These are phyloP conservation scores for Boulengeromyrus knoepffleri DNA, from an alignment of 2,113 vertebrate species.

Conservation along the genomic window DNA sequence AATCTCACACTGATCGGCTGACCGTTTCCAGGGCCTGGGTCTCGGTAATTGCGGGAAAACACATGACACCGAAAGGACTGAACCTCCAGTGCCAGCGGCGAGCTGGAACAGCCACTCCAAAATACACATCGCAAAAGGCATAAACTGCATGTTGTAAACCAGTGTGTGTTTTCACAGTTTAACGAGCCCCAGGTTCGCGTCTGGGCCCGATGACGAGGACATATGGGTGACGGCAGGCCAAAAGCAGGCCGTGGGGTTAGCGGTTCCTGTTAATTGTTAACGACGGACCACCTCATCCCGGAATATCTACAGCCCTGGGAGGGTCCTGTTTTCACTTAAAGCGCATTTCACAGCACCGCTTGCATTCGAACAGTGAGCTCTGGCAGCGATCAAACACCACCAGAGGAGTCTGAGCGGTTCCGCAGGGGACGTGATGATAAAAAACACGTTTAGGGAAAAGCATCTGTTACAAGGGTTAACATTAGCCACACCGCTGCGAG, in stretches of 20 bases:
- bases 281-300: background rate
- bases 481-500: background rate
- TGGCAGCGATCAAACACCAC: background rate
- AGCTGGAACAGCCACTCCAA: background rate
- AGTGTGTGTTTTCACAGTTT: background rate
- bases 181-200: background rate
- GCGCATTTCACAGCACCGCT: background rate
- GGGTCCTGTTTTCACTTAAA: background rate
- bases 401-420: background rate
- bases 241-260: background rate
- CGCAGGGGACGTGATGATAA: background rate
- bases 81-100: background rate
- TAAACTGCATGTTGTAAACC: background rate
- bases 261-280: slow-evolving; percentile 1
- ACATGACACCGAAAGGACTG: background rate
- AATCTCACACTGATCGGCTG: background rate
- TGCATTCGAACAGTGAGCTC: background rate
- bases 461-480: background rate
- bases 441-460: background rate
- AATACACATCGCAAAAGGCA: background rate
- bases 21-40: background rate
- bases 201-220: background rate
- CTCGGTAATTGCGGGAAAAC: background rate
- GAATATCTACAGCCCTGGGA: background rate
- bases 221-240: background rate